Conservation (phyloP, 2,888 invertebrate species). For the Volucella bombylans region DNA sequence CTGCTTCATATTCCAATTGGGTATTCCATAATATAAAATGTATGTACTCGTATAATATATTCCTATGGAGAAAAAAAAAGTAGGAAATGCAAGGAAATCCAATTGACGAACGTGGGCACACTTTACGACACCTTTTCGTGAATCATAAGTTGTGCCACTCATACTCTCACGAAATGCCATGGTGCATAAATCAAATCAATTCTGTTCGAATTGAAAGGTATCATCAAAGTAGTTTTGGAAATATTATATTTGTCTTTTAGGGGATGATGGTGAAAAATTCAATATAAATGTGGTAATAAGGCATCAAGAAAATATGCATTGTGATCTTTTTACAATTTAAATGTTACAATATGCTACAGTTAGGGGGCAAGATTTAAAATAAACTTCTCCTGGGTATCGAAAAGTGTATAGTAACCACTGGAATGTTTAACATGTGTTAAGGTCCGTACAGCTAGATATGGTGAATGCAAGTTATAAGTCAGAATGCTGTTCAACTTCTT, state of each 20-base stretch:
- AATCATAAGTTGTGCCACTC: conserved; percentile 32
- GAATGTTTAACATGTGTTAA: too few species aligned
- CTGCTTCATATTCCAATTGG: conserved; percentile 38
- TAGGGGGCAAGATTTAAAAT: too few species aligned
- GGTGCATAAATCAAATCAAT: conserved; percentile 43
- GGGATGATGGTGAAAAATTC: background rate
- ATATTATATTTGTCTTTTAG: conserved; percentile 8
- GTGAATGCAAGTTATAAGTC: too few species aligned
- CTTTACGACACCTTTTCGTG: conserved; percentile 34
- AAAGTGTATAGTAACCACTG: too few species aligned
- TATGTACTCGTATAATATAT: background rate
- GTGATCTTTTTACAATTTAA: too few species aligned
- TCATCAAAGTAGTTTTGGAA: conserved; percentile 17
- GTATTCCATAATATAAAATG: conserved; percentile 31
- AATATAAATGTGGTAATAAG: background rate
- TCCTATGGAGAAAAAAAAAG: conserved; percentile 2
- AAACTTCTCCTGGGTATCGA: too few species aligned
- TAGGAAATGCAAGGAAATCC: conserved; percentile 3
- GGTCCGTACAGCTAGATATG: too few species aligned
- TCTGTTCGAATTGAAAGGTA: conserved; percentile 14
- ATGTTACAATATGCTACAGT: too few species aligned
- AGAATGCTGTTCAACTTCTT: too few species aligned
- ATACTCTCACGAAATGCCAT: background rate
- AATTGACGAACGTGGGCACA: conserved; percentile 52
- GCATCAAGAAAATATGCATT: background rate